Conservation (phyloP, 2,888 invertebrate genomes). For the Nasonia oneida region DNA sequence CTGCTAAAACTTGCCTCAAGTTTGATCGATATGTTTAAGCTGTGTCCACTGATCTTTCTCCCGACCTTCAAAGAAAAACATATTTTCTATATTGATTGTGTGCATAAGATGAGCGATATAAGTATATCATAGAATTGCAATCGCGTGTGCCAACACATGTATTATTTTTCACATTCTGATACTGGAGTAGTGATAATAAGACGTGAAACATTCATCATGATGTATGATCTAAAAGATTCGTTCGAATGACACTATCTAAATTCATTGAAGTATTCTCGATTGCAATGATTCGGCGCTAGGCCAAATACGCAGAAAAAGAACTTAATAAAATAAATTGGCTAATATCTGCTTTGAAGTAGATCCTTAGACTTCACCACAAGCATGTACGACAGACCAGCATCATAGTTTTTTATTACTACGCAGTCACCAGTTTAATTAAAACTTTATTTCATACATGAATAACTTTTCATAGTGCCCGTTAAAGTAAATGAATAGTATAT, state of each 20-base stretch:
- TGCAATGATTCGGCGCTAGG: background rate
- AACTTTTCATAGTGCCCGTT: background rate
- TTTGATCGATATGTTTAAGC: conserved; percentile 53
- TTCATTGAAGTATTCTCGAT: background rate
- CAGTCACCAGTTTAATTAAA: background rate
- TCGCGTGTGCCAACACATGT: background rate
- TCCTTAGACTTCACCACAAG: background rate
- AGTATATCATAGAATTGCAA: background rate
- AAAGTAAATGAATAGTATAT: too few relatives aligned
- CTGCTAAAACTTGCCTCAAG: conserved; percentile 38
- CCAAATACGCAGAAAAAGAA: conserved; percentile 17
- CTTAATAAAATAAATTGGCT: conserved; percentile 39
- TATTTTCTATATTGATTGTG: background rate
- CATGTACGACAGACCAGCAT: background rate
- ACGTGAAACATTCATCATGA: background rate
- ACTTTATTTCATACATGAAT: background rate
- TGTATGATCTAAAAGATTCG: too few relatives aligned
- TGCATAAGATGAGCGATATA: too few relatives aligned
- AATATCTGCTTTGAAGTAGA: conserved; percentile 17
- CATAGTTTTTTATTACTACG: conserved; percentile 1
- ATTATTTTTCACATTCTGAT: background rate
- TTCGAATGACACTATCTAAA: background rate
- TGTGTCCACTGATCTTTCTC: conserved; percentile 56
- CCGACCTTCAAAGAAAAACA: conserved; percentile 46
- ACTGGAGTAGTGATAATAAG: background rate